Conservation (phyloP, 2,113 vertebrate species). For the Gymnogyps californianus region DNA sequence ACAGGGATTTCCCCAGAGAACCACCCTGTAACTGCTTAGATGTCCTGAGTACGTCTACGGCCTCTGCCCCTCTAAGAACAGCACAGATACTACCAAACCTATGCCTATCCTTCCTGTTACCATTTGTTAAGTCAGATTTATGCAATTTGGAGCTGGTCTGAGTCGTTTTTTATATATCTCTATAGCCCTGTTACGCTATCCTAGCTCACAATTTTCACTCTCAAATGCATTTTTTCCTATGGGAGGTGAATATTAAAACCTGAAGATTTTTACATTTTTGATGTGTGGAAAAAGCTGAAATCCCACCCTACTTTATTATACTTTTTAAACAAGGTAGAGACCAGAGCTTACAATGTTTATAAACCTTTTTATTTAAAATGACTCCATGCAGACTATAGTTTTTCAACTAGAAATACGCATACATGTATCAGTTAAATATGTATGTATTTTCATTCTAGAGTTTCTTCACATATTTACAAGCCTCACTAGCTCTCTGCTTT, state of each 20-base stretch:
- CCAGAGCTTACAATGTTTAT: neutral
- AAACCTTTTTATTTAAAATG: neutral
- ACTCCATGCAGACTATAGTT: neutral
- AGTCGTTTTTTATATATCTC: neutral
- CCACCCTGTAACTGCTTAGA: neutral
- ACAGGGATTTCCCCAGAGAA: neutral
- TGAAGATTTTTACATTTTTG: neutral
- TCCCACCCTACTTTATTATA: neutral
- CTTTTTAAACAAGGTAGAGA: neutral
- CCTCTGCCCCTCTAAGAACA: neutral
- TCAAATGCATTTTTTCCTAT: neutral
- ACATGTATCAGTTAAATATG: neutral
- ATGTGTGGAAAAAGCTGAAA: neutral
- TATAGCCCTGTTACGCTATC: neutral
- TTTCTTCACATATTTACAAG: neutral
- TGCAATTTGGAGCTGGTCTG: neutral
- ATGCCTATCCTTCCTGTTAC: neutral
- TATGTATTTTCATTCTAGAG: neutral
- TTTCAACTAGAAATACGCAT: neutral
- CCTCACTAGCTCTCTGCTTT: neutral
- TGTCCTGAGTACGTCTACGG: neutral
- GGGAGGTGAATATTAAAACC: neutral
- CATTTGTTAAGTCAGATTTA: neutral
- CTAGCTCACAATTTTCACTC: neutral
- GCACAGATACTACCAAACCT: neutral